phyloP scores from a whole-genome alignment of 2,113 vertebrate genomes.

The Hymenochirus boettgeri region DNA sequence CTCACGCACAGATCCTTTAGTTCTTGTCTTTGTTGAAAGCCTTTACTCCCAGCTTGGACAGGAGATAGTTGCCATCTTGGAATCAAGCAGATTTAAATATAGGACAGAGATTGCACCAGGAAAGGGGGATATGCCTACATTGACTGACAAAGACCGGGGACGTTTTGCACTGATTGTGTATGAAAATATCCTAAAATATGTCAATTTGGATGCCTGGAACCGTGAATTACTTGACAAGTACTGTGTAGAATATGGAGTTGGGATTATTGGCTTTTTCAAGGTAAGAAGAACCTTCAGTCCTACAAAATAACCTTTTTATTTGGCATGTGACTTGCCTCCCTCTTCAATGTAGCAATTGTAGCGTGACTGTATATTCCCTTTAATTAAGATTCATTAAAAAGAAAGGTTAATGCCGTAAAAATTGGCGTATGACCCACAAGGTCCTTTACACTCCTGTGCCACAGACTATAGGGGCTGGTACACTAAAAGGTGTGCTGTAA shows the following conservation, averaged over 20 bases:
- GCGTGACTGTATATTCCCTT: too few relatives aligned
- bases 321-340: too few relatives aligned
- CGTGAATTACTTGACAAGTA: conserved; percentile 97
- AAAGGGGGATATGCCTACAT: conserved; percentile 94
- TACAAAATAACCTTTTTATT: fast-evolving
- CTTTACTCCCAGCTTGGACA: conserved; percentile 95
- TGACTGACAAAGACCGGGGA: conserved; percentile 88
- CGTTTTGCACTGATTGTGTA: conserved; percentile 92
- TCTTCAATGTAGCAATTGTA: too few relatives aligned
- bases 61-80: conserved; percentile 95
- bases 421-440: too few relatives aligned
- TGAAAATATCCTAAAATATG: conserved; percentile 95
- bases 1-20: conserved; percentile 84
- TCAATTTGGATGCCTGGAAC: conserved; percentile 96
- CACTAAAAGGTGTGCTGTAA: too few relatives aligned
- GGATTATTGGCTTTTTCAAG: conserved; percentile 98
- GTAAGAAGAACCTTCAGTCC: conserved; percentile 59
- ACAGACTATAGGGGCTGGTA: too few relatives aligned
- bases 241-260: conserved; percentile 94
- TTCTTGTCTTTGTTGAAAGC: conserved; percentile 95
- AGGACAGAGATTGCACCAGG: conserved; percentile 91
- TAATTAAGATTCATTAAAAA: too few relatives aligned
- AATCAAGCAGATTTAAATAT: conserved; percentile 91
- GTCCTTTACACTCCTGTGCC: too few relatives aligned
- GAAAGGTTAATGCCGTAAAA: too few relatives aligned